Percentiles rank a stretch among this genome's conserved stretches.
phyloP scores from a whole-genome alignment of 37 sponge, comb jelly and placozoan genomes.

The Petrosia ficiformis region DNA sequence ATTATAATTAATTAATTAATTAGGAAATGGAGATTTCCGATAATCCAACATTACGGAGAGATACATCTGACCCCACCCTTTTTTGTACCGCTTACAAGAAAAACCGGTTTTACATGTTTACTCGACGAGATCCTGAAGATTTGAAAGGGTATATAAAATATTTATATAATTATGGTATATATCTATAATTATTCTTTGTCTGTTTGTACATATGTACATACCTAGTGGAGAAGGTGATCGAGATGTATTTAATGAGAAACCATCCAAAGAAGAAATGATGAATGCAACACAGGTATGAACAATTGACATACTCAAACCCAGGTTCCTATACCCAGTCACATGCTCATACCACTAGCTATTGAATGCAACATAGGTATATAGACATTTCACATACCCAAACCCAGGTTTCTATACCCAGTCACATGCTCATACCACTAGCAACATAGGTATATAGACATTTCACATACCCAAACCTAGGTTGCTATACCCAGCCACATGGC shows the following conservation, averaged over 20 bases:
- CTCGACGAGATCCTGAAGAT: constrained; percentile 85
- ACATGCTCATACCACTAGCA: background rate
- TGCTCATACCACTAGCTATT: no score
- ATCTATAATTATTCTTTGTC: background rate
- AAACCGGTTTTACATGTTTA: constrained; percentile 95
- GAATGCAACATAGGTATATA: no score
- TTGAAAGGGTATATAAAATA: constrained; percentile 42
- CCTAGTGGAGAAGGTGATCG: constrained; percentile 73
- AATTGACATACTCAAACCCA: background rate
- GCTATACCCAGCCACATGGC: no score
- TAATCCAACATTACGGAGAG: constrained; percentile 71
- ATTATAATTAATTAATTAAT: no score
- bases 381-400: no score
- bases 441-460: no score
- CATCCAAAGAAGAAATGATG: constrained; percentile 92
- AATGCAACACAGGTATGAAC: constrained; percentile 62
- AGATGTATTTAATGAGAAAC: constrained; percentile 97
- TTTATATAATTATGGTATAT: background rate
- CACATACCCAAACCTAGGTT: no score
- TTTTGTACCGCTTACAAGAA: constrained; percentile 89
- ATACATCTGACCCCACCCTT: constrained; percentile 83
- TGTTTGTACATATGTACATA: constrained; percentile 4
- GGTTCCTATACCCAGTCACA: background rate
- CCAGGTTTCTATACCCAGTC: background rate
- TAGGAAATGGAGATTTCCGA: constrained; percentile 88